phyloP scores from a whole-genome alignment of 92 coral and sea anemone genomes.

The Paragorgia papillata region DNA sequence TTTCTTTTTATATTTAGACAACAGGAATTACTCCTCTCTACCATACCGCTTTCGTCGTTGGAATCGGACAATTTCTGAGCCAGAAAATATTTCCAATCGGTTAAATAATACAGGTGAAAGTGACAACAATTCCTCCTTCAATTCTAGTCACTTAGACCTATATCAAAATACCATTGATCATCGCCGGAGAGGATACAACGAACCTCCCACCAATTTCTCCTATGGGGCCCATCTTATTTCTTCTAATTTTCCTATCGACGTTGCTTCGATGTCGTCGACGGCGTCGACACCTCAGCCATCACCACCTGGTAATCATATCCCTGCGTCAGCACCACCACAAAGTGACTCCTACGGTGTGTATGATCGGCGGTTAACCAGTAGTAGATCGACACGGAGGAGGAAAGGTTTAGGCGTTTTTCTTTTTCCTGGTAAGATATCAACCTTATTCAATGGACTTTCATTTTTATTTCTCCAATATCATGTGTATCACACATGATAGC shows the following conservation, averaged over 20 bases:
- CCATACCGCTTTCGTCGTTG: constrained; percentile 66
- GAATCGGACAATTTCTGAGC: constrained; percentile 91
- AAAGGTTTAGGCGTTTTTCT: constrained; percentile 47
- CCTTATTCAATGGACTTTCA: neutral
- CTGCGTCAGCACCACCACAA: constrained; percentile 48
- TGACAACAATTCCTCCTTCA: constrained; percentile 46
- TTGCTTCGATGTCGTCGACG: constrained; percentile 77
- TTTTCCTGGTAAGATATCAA: constrained; percentile 42
- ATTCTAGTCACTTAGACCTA: constrained; percentile 88
- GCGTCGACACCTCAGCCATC: constrained; percentile 95
- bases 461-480: no score
- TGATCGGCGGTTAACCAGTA: constrained; percentile 56
- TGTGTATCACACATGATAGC: no score
- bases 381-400: constrained; percentile 45
- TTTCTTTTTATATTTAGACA: constrained; percentile 51
- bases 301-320: constrained; percentile 57
- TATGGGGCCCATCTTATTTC: constrained; percentile 36
- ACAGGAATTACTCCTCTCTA: constrained; percentile 81
- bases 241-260: constrained; percentile 58
- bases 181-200: constrained; percentile 34
- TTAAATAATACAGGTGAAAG: constrained; percentile 63
- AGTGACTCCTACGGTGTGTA: constrained; percentile 58
- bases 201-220: constrained; percentile 42
- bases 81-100: constrained; percentile 77
- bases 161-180: constrained; percentile 66